Percentiles rank a stretch among this genome's conserved stretches.
Evolutionary conservation across 2,797 vertebrate genomes (phyloP).

Genomic region (Danio jaintianensis): DNA sequence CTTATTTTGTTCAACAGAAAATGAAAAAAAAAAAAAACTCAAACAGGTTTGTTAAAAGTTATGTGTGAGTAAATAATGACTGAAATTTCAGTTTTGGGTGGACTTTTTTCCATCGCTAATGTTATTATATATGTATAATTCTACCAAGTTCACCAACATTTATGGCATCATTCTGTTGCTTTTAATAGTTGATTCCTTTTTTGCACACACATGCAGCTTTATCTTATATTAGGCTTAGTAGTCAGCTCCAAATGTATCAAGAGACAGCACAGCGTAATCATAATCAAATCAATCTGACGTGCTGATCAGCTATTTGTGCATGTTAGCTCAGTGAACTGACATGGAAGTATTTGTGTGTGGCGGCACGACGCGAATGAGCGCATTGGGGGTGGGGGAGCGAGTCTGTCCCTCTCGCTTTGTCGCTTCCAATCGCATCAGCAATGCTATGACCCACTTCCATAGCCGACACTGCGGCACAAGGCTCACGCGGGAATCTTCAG

Average conservation of each 20-base stretch:
- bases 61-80: too few relatives aligned
- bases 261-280: not conserved
- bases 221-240: too few relatives aligned
- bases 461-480: conserved; percentile 11
- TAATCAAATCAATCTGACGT: not conserved
- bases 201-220: too few relatives aligned
- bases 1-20: too few relatives aligned
- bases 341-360: conserved; percentile 16
- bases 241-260: not conserved
- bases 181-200: too few relatives aligned
- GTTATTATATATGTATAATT: too few relatives aligned
- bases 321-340: conserved; percentile 31
- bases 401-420: conserved; percentile 56
- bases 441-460: conserved; percentile 60
- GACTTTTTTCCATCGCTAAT: too few relatives aligned
- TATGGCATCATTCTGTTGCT: too few relatives aligned
- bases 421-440: conserved; percentile 54
- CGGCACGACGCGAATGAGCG: not conserved
- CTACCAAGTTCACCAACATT: too few relatives aligned
- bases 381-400: conserved; percentile 7
- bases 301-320: conserved; percentile 21
- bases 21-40: too few relatives aligned
- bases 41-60: too few relatives aligned
- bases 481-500: conserved; percentile 16
- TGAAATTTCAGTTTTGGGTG: too few relatives aligned